These are phyloP conservation scores for Mycalesis mineus DNA, from an alignment of 2,888 invertebrate genomes.

Conservation along the genomic window DNA sequence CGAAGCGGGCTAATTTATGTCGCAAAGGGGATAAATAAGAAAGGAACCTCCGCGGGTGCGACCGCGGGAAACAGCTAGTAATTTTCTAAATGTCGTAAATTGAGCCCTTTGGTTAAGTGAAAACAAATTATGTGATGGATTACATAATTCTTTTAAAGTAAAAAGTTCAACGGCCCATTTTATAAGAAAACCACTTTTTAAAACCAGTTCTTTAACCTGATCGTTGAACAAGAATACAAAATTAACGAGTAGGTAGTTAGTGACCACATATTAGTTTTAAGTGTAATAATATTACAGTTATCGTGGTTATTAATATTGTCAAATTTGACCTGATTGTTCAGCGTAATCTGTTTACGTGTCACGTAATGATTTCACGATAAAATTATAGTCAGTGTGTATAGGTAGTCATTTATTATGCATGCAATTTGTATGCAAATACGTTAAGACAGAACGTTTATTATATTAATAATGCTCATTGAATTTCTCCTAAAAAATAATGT, in stretches of 20 bases:
- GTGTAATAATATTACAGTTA: background rate
- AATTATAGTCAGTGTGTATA: background rate
- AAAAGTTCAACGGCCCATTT: conserved; percentile 72
- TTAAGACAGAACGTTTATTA: background rate
- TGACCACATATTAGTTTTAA: conserved; percentile 3
- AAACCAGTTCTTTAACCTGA: conserved; percentile 61
- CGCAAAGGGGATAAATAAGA: too few species aligned
- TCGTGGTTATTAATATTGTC: background rate
- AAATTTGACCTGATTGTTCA: background rate
- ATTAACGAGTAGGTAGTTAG: conserved; percentile 9
- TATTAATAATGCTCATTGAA: background rate
- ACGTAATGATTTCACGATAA: background rate
- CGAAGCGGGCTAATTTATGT: too few species aligned
- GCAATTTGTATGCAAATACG: conserved; percentile 1
- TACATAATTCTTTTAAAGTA: conserved; percentile 55
- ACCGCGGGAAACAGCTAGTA: too few species aligned
- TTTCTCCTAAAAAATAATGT: background rate
- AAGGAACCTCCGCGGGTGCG: too few species aligned
- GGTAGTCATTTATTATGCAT: background rate
- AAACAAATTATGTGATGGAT: conserved; percentile 55
- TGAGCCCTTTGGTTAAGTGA: conserved; percentile 41
- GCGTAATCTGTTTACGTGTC: background rate
- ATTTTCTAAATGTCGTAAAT: conserved; percentile 20
- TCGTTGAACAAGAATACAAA: conserved; percentile 48
- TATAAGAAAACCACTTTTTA: conserved; percentile 66